These are phyloP conservation scores for Aphyosemion australe DNA, from an alignment of 2,113 vertebrate genomes.

Conservation along the genomic window DNA sequence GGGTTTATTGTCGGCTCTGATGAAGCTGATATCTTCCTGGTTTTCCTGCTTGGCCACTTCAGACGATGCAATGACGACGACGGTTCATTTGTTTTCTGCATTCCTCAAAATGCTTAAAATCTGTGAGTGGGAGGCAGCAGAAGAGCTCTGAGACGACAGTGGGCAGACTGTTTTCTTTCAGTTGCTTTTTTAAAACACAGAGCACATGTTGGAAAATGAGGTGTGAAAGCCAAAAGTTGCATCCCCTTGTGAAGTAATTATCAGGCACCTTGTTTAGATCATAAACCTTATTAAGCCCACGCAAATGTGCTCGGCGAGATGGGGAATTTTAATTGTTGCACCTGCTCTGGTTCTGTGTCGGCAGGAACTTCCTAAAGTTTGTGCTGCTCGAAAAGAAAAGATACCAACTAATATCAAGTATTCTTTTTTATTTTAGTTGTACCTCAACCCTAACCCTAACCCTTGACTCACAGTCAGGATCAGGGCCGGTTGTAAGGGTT, in stretches of 20 bases:
- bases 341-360: not conserved
- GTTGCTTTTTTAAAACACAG: constrained; percentile 15
- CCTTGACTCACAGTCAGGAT: too few relatives aligned
- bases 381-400: not conserved
- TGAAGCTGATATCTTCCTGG: not conserved
- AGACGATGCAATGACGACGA: not conserved
- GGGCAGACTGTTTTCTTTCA: not conserved
- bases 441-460: too few relatives aligned
- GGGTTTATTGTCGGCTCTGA: not conserved
- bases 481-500: too few relatives aligned
- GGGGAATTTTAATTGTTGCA: not conserved
- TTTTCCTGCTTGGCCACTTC: not conserved
- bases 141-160: constrained; percentile 9
- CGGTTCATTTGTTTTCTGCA: constrained; percentile 7
- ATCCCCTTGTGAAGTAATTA: constrained; percentile 11
- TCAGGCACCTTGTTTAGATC: not conserved
- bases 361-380: not conserved
- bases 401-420: not conserved
- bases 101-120: constrained; percentile 17
- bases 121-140: constrained; percentile 11
- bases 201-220: constrained; percentile 20
- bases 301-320: not conserved
- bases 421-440: too few relatives aligned
- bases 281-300: not conserved
- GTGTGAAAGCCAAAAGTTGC: constrained; percentile 18